These are phyloP conservation scores for Asobara japonica DNA, from an alignment of 1,140 invertebrate genomes.

Conservation along the genomic window DNA sequence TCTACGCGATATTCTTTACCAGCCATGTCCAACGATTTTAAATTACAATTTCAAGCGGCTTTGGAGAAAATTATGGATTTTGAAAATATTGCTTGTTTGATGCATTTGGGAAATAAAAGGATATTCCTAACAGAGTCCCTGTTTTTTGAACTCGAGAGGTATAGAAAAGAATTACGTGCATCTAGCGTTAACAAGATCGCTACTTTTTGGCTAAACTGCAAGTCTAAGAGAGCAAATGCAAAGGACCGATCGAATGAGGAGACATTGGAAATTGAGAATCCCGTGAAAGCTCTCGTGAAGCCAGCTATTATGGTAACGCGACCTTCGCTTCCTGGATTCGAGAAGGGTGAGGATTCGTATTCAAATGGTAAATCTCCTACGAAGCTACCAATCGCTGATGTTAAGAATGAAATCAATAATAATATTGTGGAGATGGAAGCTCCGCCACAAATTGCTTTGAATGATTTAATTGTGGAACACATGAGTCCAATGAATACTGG, in stretches of 20 bases:
- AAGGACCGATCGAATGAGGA: too few species aligned
- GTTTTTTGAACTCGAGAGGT: constrained; percentile 27
- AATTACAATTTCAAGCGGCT: background rate
- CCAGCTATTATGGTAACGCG: background rate
- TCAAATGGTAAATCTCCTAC: background rate
- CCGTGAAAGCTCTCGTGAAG: background rate
- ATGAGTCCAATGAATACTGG: background rate
- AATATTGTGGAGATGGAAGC: background rate
- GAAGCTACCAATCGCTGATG: background rate
- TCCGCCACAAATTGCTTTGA: background rate
- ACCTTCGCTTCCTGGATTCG: background rate
- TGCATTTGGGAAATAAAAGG: constrained; percentile 18
- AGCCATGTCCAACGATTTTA: background rate
- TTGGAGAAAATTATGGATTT: background rate
- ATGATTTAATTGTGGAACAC: background rate
- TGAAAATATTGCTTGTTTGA: background rate
- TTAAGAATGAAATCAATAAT: background rate
- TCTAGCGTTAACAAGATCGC: constrained; percentile 26
- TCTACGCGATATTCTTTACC: constrained; percentile 33
- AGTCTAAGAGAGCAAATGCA: constrained; percentile 5
- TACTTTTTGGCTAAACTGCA: constrained; percentile 22
- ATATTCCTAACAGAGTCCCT: constrained; percentile 27
- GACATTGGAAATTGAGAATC: background rate
- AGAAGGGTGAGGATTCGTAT: background rate
- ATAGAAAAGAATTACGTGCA: constrained; percentile 21